Base-by-base conservation (phyloP, 2,888 invertebrate genomes). In the Leptopilina drosophilae region DNA sequence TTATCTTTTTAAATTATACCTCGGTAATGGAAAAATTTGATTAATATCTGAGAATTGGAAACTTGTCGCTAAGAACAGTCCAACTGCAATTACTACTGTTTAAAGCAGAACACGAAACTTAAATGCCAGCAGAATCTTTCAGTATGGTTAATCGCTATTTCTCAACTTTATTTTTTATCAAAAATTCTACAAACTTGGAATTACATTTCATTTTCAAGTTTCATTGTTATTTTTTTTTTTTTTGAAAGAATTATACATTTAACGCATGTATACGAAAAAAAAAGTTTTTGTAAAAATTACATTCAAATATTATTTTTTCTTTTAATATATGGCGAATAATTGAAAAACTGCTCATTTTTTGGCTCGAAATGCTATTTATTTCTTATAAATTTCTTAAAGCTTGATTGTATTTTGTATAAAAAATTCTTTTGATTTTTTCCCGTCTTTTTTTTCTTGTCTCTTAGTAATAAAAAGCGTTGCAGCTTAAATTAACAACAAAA, bases 41-140 rank as follows among this genome's bases (percentile, higher is more conserved):
- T 73, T 73, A 56, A 56, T 73, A 56, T 73, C 73, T 40, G 73
- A 73, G 14, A 73, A 73, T 56, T 8, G 56, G 26, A 14, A 73
- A 73, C 9, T 73, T 73, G 56, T 73, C 73, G 53, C 56, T 33
- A 53, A 73, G 56, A 7, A 56, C 8, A 73, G 26, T 73, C n/a
- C 53, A 33, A 73, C n/a, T 73, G 40, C 56, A 56, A 33, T 73
- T 73, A 56, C 40, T 49, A 49, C 49, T 73, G 56, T 73, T 73
- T 73, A 56, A 73, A 73, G 40, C 56, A 56, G 73, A 26, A 56
- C n/a, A 33, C 33, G 73, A 56, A 73, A 73, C 56, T 73, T 40
- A 73, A 56, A 11, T 73, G 20, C n/a, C 9, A 7, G 33, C 33
- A 26, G 12, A 69, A 49, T 49, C 20, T 26, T 67, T 49, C 69